A percentile compares a stretch with the other conserved stretches of the same genome.
Evolutionary conservation across 2,888 invertebrate species (phyloP).

Genomic region (Leucoptera coffeella): DNA sequence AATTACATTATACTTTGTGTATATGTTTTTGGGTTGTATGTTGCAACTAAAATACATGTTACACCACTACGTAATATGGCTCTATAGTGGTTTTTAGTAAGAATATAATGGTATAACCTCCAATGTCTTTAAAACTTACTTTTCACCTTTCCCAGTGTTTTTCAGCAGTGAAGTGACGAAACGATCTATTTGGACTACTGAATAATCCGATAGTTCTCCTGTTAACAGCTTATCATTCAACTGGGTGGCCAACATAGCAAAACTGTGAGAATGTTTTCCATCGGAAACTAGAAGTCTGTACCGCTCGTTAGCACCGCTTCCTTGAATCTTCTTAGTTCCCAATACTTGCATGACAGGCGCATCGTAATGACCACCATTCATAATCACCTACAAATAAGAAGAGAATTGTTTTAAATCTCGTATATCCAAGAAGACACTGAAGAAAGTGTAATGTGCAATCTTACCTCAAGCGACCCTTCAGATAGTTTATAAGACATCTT

Average conservation of each 20-base stretch:
- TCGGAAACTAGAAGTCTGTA: constrained; percentile 83
- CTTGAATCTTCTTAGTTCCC: constrained; percentile 70
- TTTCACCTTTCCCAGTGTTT: constrained; percentile 63
- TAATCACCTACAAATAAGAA: constrained; percentile 55
- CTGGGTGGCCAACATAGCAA: constrained; percentile 86
- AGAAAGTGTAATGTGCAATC: too few species aligned
- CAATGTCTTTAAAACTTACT: constrained; percentile 56
- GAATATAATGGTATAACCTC: too few species aligned
- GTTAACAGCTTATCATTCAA: constrained; percentile 56
- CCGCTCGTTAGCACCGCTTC: constrained; percentile 63
- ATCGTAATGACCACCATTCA: constrained; percentile 65
- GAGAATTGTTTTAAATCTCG: too few species aligned
- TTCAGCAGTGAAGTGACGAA: constrained; percentile 78
- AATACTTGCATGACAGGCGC: constrained; percentile 77
- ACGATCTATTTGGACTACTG: constrained; percentile 73
- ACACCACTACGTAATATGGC: neutral
- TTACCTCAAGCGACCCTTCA: constrained; percentile 40
- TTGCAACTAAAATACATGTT: too few species aligned
- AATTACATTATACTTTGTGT: too few species aligned
- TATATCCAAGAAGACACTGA: too few species aligned
- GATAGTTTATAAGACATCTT: constrained; percentile 34
- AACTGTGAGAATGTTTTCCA: constrained; percentile 75
- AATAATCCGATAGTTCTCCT: constrained; percentile 63
- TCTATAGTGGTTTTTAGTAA: too few species aligned
- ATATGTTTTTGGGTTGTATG: too few species aligned